A percentile compares a stretch with the other conserved stretches of the same genome.
Evolutionary conservation across 1,140 invertebrate species (phyloP).

Genomic region (Macrobrachium nipponense): DNA sequence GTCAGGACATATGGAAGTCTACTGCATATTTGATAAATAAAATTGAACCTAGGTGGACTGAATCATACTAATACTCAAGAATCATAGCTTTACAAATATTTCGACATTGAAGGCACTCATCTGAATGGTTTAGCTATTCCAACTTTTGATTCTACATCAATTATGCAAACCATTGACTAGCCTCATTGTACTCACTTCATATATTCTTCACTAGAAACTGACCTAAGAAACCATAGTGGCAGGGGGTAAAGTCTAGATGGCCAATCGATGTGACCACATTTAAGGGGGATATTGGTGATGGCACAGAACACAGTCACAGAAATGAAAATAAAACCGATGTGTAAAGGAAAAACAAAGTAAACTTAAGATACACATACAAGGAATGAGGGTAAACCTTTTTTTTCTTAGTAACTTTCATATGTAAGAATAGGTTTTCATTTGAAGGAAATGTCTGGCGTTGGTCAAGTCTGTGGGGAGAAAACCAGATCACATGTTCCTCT

Average conservation of each 20-base stretch:
- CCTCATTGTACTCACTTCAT: slow-evolving; percentile 36
- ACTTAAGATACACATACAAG: slow-evolving; percentile 52
- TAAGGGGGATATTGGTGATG: slow-evolving; percentile 1
- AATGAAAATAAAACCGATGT: slow-evolving; percentile 35
- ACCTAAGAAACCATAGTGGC: slow-evolving; percentile 18
- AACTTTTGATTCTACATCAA: slow-evolving; percentile 50
- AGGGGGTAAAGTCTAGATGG: neutral
- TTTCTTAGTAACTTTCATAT: slow-evolving; percentile 13
- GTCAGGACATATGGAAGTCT: slow-evolving; percentile 38
- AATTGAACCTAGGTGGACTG: neutral
- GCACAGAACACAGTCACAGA: slow-evolving; percentile 14
- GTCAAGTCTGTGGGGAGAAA: slow-evolving; percentile 12
- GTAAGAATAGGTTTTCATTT: neutral
- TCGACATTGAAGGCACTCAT: slow-evolving; percentile 57
- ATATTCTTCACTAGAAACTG: slow-evolving; percentile 30
- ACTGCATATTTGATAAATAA: slow-evolving; percentile 2
- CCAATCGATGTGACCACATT: neutral
- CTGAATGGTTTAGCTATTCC: slow-evolving; percentile 52
- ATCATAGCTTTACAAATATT: slow-evolving; percentile 25
- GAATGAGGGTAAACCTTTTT: slow-evolving; percentile 53
- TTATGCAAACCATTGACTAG: slow-evolving; percentile 56
- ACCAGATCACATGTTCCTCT: neutral
- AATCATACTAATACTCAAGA: neutral
- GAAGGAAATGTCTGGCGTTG: slow-evolving; percentile 6
- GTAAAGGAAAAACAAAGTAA: slow-evolving; percentile 30